phyloP scores from a whole-genome alignment of 92 coral and sea anemone species.

The Montipora capitata region DNA sequence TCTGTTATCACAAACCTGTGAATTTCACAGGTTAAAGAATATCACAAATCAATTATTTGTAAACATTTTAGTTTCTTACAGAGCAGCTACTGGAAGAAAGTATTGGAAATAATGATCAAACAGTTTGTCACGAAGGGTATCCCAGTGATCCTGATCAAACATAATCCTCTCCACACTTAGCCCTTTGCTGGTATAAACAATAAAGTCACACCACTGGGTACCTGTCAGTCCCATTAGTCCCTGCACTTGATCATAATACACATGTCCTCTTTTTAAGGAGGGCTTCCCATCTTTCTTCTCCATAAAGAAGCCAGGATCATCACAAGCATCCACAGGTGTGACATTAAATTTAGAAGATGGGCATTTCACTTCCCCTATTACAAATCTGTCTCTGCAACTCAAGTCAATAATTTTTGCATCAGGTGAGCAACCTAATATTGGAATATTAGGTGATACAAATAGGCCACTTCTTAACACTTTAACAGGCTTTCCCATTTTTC shows the following conservation, averaged over 20 bases:
- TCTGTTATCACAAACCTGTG: no score
- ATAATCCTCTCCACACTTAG: no score
- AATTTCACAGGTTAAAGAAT: no score
- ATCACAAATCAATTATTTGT: no score
- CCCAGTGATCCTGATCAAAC: no score
- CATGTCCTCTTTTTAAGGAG: conserved; percentile 38
- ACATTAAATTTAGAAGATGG: conserved; percentile 64
- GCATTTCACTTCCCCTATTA: conserved; percentile 62
- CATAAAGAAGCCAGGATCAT: conserved; percentile 26
- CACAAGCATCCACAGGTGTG: conserved; percentile 78
- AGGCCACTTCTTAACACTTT: conserved; percentile 27
- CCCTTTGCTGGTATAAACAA: no score
- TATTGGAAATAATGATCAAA: no score
- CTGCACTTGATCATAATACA: conserved; percentile 61
- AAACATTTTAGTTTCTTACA: no score
- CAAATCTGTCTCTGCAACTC: conserved; percentile 52
- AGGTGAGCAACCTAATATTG: conserved; percentile 74
- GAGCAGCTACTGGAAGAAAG: no score
- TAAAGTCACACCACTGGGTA: no score
- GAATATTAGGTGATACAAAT: conserved; percentile 28
- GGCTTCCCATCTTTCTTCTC: conserved; percentile 56
- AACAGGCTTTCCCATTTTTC: conserved; percentile 54
- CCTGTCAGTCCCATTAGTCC: no score
- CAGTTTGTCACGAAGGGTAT: no score
- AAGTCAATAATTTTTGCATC: conserved; percentile 55